Base-by-base conservation (phyloP, 1,140 invertebrate genomes). In the Lordiphosa mommai region DNA sequence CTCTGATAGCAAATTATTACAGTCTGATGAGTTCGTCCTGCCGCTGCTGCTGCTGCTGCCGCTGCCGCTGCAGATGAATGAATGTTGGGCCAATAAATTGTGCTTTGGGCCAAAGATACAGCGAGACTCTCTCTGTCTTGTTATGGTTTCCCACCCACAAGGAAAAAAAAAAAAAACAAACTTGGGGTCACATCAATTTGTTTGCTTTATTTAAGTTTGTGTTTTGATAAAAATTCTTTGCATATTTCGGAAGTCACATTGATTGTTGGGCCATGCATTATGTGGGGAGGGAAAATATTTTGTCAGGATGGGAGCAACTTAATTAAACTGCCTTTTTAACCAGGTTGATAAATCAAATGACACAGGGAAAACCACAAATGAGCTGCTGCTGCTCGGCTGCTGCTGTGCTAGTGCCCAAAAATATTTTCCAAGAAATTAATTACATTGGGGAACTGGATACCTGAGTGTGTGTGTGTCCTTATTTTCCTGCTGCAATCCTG, bases 181-280 rank as follows among this genome's bases (percentile, higher is more conserved):
- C 13, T 33, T 48, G 20, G 13, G 30, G 30, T 58, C 63, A 57
- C 67, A 82, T 82, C 58, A 82, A 84, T 77, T 84, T 72, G 72
- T 84, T 77, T 84, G 72, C 77, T 72, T 82, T 82, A 82, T 77
- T 82, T 72, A 84, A 77, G 77, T 84, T 84, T 70, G 36, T 80
- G 74, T 65, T 79, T 60, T 70, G 33, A 52, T 60, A 79, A 77
- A 67, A 66, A 76, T 69, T 70, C 65, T 70, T 70, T 69, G 66
- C 66, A 70, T 70, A 70, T 66, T 70, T 61, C 53, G 32, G 30
- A 43, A 27, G 40, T 43, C 40, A 43, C 59, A 61, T 51, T 33
- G 64, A 49, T 59, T 79, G 69, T 73, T 80, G 73, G 60, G 38
- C 53, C 61, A 52, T 69, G 71, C 50, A 65, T 80, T 80, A 61